These are phyloP conservation scores for Machaerirhynchus nigripectus DNA, from an alignment of 2,113 vertebrate genomes.

Conservation along the genomic window DNA sequence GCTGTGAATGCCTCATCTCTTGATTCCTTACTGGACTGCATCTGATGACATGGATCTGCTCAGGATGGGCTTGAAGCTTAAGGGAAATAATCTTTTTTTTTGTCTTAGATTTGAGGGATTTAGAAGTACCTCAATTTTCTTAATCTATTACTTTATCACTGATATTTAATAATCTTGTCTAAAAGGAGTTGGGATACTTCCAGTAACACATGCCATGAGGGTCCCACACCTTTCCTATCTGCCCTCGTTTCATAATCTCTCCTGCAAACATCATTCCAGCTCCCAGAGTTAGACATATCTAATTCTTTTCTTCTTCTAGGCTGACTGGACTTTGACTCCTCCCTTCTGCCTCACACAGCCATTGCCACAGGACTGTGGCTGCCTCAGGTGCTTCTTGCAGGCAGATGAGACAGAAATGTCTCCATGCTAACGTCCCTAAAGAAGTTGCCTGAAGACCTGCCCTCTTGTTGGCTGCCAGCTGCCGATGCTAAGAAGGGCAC, in stretches of 20 bases:
- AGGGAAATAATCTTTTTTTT: neutral
- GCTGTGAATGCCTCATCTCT: neutral
- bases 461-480: neutral
- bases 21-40: neutral
- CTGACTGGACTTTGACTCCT: neutral
- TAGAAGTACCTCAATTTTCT: neutral
- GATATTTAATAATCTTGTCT: neutral
- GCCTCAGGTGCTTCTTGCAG: neutral
- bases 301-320: neutral
- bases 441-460: neutral
- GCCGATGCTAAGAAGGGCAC: neutral
- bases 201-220: neutral
- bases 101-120: neutral
- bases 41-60: neutral
- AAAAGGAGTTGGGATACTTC: neutral
- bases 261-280: neutral
- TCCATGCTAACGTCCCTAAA: neutral
- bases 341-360: neutral
- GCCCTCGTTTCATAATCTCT: neutral
- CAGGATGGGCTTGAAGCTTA: neutral
- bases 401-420: neutral
- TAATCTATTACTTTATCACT: neutral
- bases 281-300: neutral
- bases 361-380: neutral
- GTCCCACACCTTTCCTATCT: neutral